These are phyloP conservation scores for Archips crataeganus DNA, from an alignment of 2,888 invertebrate genomes.

Conservation along the genomic window DNA sequence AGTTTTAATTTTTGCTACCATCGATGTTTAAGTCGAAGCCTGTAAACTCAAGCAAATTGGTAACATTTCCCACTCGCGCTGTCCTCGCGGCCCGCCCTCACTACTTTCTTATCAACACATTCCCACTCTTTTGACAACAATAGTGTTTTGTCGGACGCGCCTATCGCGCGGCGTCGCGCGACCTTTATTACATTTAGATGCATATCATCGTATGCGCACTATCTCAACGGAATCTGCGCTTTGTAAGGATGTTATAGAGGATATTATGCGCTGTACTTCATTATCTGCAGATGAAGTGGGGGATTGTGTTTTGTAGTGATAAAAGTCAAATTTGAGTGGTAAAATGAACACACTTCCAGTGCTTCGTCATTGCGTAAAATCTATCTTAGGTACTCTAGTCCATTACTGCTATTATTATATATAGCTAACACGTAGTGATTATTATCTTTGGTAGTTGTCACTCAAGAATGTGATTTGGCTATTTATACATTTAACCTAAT, in stretches of 20 bases:
- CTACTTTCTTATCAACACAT: constrained; percentile 35
- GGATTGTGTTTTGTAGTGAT: background rate
- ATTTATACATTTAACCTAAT: too few relatives aligned
- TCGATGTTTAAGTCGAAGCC: too few relatives aligned
- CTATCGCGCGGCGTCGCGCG: background rate
- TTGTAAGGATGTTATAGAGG: constrained; percentile 3
- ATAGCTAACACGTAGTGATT: too few relatives aligned
- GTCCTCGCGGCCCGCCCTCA: constrained; percentile 9
- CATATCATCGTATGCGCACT: constrained; percentile 11
- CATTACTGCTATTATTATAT: too few relatives aligned
- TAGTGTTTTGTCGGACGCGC: constrained; percentile 34
- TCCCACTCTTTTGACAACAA: constrained; percentile 41
- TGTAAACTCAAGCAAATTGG: background rate
- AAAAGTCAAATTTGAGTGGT: background rate
- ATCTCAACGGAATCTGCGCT: constrained; percentile 10
- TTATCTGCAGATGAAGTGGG: background rate
- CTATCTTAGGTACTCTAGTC: too few relatives aligned
- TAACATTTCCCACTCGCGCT: background rate
- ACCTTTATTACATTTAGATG: constrained; percentile 37
- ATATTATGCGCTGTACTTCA: background rate
- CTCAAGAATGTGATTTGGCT: too few relatives aligned
- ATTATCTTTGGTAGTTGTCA: too few relatives aligned
- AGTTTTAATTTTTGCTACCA: too few relatives aligned
- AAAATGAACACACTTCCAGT: background rate
- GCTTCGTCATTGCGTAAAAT: too few relatives aligned